phyloP scores from a whole-genome alignment of 2,113 vertebrate species.

The Empidonax alnorum region DNA sequence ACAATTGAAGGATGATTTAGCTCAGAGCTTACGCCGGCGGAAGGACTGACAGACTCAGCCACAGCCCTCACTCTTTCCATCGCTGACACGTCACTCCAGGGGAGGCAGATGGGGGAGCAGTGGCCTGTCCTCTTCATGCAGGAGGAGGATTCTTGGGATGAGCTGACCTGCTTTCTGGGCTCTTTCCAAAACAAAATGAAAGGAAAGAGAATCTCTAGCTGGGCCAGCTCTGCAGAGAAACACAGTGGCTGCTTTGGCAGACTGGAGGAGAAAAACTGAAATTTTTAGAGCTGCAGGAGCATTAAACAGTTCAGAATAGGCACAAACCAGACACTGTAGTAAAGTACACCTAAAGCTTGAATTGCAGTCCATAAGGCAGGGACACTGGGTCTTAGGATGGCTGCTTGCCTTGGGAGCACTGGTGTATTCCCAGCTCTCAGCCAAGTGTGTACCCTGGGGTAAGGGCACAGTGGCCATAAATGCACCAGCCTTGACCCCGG shows the following conservation, averaged over 20 bases:
- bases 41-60: conserved; percentile 13
- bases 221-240: rapidly evolving
- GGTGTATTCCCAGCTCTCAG: background rate
- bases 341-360: background rate
- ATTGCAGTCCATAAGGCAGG: background rate
- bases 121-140: rapidly evolving
- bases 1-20: background rate
- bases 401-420: background rate
- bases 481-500: background rate
- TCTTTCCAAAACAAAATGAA: background rate
- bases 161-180: background rate
- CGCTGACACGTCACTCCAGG: background rate
- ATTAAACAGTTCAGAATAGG: rapidly evolving
- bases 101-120: background rate
- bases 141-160: background rate
- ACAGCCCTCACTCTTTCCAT: background rate
- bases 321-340: rapidly evolving
- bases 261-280: background rate
- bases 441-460: rapidly evolving
- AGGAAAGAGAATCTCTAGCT: background rate
- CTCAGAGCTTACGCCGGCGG: background rate
- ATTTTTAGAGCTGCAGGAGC: background rate
- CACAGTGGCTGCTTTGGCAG: background rate
- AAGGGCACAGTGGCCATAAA: background rate
- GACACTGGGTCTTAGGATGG: background rate